Evolutionary conservation across 2,797 vertebrate species (phyloP), one percentile per base, ranked within the genome.

Genomic region (Tangara arthus): DNA sequence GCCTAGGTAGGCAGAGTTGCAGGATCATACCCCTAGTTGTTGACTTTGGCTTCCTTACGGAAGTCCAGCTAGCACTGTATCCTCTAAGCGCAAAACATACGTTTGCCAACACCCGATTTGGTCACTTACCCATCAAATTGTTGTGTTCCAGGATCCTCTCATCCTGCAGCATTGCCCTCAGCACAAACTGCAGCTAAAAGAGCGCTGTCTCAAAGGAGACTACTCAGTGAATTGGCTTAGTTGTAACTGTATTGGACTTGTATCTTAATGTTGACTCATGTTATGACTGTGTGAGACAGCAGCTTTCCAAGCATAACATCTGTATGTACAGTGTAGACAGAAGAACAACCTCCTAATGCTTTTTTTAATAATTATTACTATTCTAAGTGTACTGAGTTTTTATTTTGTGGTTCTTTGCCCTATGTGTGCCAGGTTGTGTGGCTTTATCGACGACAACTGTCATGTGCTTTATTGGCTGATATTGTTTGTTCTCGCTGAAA

Each of bases 351-450:
- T 96, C 92, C 69, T 96, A 89, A 88, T 88, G 82, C 93, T 95
- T 96, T 94, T 61, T 96, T 89, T 88, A 81, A 87, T 80, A n/a
- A 95, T 89, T 81, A 91, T 80, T 83, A 91, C 92, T 94, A 78
- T 83, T 93, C 61, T 93, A 95, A 76, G 90, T 95, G 90, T 94
- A 95, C 96, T 84, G 94, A 97, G 92, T 94, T 96, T 95, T 95
- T 96, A 89, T 92, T 97, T 96, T 95, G 96, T 95, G 96, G 79
- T 93, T 96, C 95, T 91, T 94, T 92, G 71, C 96, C 93, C 92
- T 96, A 82, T 26, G 78, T 93, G 83, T 94, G 94, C 96, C 96
- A 94, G 80, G 96, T 95, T 95, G 87, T 63, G 94, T 94, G 96
- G 95, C 96, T 97, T 96, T 94, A 94, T 95, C 7, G 53, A 89